These are phyloP conservation scores for Esox niger DNA, from an alignment of 2,113 vertebrate species.

Conservation along the genomic window DNA sequence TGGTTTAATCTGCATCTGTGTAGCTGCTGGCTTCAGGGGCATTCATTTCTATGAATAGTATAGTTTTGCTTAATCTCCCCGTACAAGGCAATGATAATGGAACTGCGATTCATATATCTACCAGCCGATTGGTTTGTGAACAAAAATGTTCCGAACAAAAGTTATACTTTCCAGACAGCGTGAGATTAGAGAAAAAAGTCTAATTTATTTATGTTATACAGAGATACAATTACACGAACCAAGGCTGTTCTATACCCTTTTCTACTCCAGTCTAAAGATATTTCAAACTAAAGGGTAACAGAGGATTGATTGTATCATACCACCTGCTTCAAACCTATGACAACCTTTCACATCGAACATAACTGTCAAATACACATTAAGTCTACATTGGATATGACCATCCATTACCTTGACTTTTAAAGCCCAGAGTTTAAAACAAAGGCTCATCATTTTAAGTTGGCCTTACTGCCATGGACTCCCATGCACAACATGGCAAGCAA, in stretches of 20 bases:
- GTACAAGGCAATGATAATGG: conserved; percentile 18
- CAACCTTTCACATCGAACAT: background rate
- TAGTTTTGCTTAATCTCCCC: conserved; percentile 14
- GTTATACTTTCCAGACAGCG: background rate
- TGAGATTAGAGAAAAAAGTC: background rate
- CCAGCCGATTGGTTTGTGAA: background rate
- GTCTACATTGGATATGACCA: conserved; percentile 16
- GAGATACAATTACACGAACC: background rate
- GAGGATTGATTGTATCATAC: background rate
- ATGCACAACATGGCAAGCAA: background rate
- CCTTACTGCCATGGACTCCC: background rate
- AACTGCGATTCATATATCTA: conserved; percentile 2
- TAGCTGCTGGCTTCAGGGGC: background rate
- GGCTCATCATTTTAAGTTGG: background rate
- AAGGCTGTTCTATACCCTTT: background rate
- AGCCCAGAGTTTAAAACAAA: background rate
- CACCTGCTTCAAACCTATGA: background rate
- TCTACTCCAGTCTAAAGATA: background rate
- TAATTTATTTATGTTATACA: background rate
- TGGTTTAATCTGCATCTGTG: conserved; percentile 1
- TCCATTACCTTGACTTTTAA: conserved; percentile 13
- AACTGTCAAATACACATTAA: conserved; percentile 11
- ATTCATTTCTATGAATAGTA: background rate
- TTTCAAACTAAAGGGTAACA: background rate
- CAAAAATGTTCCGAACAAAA: background rate